Conservation (phyloP, 2,113 vertebrate species). For the Epinephelus moara region DNA sequence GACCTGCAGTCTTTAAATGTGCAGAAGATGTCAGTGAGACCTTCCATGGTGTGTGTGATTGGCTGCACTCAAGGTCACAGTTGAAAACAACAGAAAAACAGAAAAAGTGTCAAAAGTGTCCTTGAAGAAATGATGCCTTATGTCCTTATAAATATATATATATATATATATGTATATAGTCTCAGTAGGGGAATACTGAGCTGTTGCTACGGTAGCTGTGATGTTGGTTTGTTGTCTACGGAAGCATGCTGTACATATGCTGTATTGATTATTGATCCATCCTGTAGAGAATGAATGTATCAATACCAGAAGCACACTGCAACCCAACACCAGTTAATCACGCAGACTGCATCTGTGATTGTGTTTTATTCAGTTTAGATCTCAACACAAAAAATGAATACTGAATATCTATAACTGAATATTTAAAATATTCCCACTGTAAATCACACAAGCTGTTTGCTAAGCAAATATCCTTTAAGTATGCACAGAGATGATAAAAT, state of each 20-base stretch:
- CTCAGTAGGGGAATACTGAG: neutral
- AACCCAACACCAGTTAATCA: neutral
- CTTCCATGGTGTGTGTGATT: neutral
- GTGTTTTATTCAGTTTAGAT: neutral
- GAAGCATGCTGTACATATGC: neutral
- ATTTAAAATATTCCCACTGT: neutral
- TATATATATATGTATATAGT: too few species aligned
- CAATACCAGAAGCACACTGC: conserved; percentile 1
- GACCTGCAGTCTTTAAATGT: neutral
- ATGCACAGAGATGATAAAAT: neutral
- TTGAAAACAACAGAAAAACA: neutral
- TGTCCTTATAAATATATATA: too few species aligned
- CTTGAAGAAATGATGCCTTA: neutral
- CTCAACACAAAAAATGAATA: neutral
- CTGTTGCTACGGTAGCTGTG: neutral
- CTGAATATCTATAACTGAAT: neutral
- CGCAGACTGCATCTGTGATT: neutral
- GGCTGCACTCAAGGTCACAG: conserved; percentile 1
- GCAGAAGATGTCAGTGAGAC: neutral
- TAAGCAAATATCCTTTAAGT: neutral
- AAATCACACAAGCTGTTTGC: neutral
- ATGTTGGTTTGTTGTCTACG: neutral
- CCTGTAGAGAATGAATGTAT: neutral
- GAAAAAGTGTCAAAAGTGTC: neutral
- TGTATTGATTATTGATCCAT: conserved; percentile 34